A percentile compares a stretch with the other conserved stretches of the same genome.
phyloP scores from a whole-genome alignment of 2,113 vertebrate species.

The Limanda limanda region DNA sequence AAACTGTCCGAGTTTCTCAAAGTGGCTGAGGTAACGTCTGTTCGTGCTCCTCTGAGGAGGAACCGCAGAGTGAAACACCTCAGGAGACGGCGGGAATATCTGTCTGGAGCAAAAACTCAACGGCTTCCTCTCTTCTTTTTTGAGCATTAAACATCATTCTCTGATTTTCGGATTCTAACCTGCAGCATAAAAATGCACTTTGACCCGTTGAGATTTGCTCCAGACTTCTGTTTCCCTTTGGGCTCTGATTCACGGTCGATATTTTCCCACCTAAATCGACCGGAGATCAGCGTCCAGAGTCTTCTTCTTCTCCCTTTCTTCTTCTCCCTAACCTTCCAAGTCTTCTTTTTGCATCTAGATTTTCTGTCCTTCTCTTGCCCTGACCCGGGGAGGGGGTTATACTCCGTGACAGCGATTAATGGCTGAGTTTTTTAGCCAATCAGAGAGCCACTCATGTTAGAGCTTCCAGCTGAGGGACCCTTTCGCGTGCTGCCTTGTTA shows the following conservation, averaged over 20 bases:
- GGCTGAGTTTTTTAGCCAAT: slow-evolving; percentile 46
- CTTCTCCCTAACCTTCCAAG: slow-evolving; percentile 50
- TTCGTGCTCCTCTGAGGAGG: slow-evolving; percentile 35
- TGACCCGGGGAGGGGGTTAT: slow-evolving; percentile 54
- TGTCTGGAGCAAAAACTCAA: slow-evolving; percentile 65
- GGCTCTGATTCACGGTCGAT: slow-evolving; percentile 63
- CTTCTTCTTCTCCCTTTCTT: slow-evolving; percentile 12
- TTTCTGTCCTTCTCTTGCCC: slow-evolving; percentile 71
- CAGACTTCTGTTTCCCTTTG: slow-evolving; percentile 43
- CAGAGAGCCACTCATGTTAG: slow-evolving; percentile 67
- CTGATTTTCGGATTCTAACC: background rate
- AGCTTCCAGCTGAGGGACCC: slow-evolving; percentile 75
- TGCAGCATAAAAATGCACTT: background rate
- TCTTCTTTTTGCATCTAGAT: slow-evolving; percentile 59
- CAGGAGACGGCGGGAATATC: slow-evolving; percentile 40
- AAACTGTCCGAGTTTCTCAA: slow-evolving; percentile 97
- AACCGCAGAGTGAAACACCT: slow-evolving; percentile 14
- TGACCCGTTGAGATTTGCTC: slow-evolving; percentile 66
- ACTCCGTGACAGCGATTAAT: slow-evolving; percentile 61
- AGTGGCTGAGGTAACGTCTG: slow-evolving; percentile 92
- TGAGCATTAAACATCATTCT: background rate
- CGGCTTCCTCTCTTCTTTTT: background rate
- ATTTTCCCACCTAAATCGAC: slow-evolving; percentile 32
- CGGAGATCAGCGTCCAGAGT: slow-evolving; percentile 55
- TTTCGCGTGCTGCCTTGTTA: slow-evolving; percentile 81